phyloP scores from a whole-genome alignment of 1,140 invertebrate genomes.

The Proctacanthus coquilletti region DNA sequence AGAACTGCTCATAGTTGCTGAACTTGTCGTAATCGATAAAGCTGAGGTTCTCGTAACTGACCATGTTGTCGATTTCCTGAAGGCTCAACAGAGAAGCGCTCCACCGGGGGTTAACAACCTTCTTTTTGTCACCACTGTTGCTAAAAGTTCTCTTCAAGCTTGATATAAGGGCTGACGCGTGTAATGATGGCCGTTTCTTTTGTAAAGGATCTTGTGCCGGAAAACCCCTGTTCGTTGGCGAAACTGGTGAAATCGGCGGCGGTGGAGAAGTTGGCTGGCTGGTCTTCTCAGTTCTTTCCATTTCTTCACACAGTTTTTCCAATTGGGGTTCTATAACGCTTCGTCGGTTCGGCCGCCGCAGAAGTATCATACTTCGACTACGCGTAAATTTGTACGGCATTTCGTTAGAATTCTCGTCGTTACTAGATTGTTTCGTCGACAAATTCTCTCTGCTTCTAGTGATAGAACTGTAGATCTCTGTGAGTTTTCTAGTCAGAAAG shows the following conservation, averaged over 20 bases:
- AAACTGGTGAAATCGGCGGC: conserved; percentile 14
- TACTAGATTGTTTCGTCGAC: conserved; percentile 1
- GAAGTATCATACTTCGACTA: conserved; percentile 25
- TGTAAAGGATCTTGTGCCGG: neutral
- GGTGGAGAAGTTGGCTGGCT: conserved; percentile 12
- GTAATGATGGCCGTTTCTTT: neutral
- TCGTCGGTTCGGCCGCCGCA: conserved; percentile 19
- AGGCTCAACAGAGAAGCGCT: conserved; percentile 26
- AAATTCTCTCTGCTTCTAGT: conserved; percentile 25
- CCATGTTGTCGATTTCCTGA: conserved; percentile 30
- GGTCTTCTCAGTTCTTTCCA: conserved; percentile 9
- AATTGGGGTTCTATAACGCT: conserved; percentile 25
- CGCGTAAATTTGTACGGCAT: conserved; percentile 21
- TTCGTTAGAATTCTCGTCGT: conserved; percentile 10
- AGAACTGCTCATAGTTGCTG: conserved; percentile 25
- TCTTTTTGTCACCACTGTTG: too few species aligned
- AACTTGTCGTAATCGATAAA: conserved; percentile 31
- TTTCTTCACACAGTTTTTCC: conserved; percentile 25
- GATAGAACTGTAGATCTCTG: conserved; percentile 20
- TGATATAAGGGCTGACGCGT: neutral
- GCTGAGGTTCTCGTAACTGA: conserved; percentile 28
- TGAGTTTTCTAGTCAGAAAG: conserved; percentile 17
- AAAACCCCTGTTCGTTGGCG: conserved; percentile 22
- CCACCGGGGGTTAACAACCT: conserved; percentile 27
- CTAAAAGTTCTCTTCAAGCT: neutral